Evolutionary conservation across 2,797 vertebrate genomes (phyloP).

Genomic region (Siniperca scherzeri): DNA sequence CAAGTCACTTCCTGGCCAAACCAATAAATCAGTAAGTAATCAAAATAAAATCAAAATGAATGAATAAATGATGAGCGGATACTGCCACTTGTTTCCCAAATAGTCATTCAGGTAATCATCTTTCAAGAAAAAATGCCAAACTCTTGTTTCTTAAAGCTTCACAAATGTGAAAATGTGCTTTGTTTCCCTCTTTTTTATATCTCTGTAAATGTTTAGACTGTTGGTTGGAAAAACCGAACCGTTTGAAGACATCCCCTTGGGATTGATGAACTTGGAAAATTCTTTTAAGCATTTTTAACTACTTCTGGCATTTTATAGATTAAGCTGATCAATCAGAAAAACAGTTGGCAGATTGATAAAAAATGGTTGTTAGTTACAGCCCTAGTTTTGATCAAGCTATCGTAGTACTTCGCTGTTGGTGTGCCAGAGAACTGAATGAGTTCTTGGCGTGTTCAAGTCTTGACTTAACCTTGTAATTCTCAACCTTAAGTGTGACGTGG

Average conservation of each 20-base stretch:
- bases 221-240: not conserved
- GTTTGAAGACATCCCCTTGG: not conserved
- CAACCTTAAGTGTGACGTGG: constrained; percentile 40
- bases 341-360: not conserved
- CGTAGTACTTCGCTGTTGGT: not conserved
- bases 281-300: not conserved
- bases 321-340: not conserved
- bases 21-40: constrained; percentile 6
- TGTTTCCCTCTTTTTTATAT: not conserved
- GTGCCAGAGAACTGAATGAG: constrained; percentile 1
- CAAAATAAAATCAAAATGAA: not conserved
- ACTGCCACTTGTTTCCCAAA: not conserved
- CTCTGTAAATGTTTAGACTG: not conserved
- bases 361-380: not conserved
- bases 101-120: not conserved
- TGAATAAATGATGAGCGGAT: not conserved
- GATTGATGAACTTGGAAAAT: not conserved
- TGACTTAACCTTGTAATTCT: constrained; percentile 47
- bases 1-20: not conserved
- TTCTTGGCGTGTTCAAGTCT: not conserved
- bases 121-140: not conserved
- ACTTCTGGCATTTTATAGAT: not conserved
- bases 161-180: not conserved
- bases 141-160: not conserved
- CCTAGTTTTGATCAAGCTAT: not conserved